Conservation (phyloP, 2,113 vertebrate genomes). For the Lota lota region DNA sequence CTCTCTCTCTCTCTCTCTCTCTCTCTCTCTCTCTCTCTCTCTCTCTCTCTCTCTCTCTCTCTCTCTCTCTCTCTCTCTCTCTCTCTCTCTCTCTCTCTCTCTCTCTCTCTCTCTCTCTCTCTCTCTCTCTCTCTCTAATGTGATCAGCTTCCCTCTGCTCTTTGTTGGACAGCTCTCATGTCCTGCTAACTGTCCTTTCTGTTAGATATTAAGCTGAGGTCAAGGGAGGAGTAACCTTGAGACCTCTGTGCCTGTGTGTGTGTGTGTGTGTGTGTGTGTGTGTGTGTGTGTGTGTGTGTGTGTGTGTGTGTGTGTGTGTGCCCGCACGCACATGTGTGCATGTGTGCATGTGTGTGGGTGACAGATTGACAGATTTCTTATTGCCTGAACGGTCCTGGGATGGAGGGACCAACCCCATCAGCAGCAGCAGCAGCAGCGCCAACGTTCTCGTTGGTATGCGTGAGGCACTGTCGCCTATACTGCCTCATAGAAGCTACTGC, state of each 20-base stretch:
- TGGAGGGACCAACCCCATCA: neutral
- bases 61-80: slow-evolving; percentile 24
- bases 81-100: slow-evolving; percentile 15
- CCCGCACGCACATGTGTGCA: neutral
- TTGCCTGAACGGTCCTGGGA: slow-evolving; percentile 35
- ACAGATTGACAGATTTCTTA: slow-evolving; percentile 17
- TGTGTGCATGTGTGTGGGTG: too few relatives aligned
- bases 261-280: neutral
- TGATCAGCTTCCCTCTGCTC: slow-evolving; percentile 54
- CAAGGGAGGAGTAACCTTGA: too few relatives aligned
- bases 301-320: too few relatives aligned
- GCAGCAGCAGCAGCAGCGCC: slow-evolving; percentile 42
- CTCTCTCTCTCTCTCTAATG: slow-evolving; percentile 32
- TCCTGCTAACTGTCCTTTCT: slow-evolving; percentile 14
- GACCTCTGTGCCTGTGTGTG: neutral
- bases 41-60: slow-evolving; percentile 17
- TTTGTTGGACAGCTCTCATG: slow-evolving; percentile 39
- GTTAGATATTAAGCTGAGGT: too few relatives aligned
- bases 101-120: slow-evolving; percentile 6
- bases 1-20: slow-evolving; percentile 29
- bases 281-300: too few relatives aligned
- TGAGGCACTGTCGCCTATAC: slow-evolving; percentile 49
- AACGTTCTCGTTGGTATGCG: slow-evolving; percentile 55
- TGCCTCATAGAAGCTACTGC: slow-evolving; percentile 42
- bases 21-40: slow-evolving; percentile 10